Percentiles rank a stretch among this genome's conserved stretches.
These are phyloP conservation scores for Myotis lucifugus DNA, from an alignment of 2,113 vertebrate species.

Conservation along the genomic window DNA sequence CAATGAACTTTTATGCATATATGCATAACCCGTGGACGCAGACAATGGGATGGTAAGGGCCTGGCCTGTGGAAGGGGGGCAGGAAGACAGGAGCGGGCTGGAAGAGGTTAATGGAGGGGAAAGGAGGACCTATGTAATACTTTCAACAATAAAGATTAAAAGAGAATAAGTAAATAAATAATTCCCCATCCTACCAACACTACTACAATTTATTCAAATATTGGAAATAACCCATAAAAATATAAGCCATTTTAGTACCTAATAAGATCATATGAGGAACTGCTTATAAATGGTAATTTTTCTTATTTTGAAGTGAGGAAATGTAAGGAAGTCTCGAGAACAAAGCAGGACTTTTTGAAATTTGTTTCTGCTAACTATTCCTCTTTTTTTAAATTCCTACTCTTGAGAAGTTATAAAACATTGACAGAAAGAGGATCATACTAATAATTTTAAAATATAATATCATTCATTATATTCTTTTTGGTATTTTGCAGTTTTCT, in stretches of 20 bases:
- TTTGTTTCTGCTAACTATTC: not conserved
- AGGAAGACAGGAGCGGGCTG: no score
- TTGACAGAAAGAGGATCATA: not conserved
- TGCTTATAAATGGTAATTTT: not conserved
- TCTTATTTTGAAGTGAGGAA: not conserved
- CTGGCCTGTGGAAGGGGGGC: no score
- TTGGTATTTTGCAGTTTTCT: not conserved
- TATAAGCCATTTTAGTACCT: not conserved
- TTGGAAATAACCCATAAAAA: not conserved
- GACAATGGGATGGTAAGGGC: no score
- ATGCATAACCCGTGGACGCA: no score
- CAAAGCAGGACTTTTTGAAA: not conserved
- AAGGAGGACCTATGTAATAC: no score
- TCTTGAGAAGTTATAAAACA: not conserved
- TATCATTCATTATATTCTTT: not conserved
- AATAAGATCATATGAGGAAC: not conserved
- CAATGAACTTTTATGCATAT: no score
- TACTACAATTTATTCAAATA: slow-evolving; percentile 1
- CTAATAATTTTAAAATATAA: slow-evolving; percentile 6
- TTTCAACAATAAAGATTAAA: no score
- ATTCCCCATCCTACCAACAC: not conserved
- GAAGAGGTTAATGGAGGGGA: no score
- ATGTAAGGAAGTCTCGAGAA: slow-evolving; percentile 2
- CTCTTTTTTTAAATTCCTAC: not conserved
- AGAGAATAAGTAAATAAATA: no score